Conservation (phyloP, 2,888 invertebrate genomes). For the Nemurella pictetii region DNA sequence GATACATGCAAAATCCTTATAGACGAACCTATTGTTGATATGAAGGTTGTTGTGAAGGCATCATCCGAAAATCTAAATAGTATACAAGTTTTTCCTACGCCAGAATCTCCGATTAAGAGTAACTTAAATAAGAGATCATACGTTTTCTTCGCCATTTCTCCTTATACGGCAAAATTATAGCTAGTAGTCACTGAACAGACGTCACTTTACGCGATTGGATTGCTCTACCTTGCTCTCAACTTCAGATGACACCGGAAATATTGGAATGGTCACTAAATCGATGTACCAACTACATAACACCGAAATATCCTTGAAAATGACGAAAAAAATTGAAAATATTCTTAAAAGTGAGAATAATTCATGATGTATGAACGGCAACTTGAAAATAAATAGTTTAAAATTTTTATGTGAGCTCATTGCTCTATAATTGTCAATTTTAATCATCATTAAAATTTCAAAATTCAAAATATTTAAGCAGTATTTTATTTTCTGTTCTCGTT, state of each 20-base stretch:
- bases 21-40: slow-evolving; percentile 89
- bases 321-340: too few relatives aligned
- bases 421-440: too few relatives aligned
- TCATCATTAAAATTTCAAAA: too few relatives aligned
- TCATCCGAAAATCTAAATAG: slow-evolving; percentile 93
- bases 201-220: slow-evolving; percentile 35
- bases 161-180: slow-evolving; percentile 30
- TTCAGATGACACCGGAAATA: slow-evolving; percentile 28
- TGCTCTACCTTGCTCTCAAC: background rate
- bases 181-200: slow-evolving; percentile 37
- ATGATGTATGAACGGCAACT: too few relatives aligned
- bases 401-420: too few relatives aligned
- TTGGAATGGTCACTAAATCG: background rate
- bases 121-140: slow-evolving; percentile 93
- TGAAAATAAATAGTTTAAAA: too few relatives aligned
- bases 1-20: background rate
- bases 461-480: too few relatives aligned
- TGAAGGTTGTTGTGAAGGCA: slow-evolving; percentile 93
- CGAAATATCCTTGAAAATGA: background rate
- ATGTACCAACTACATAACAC: background rate
- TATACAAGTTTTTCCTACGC: slow-evolving; percentile 93
- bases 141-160: slow-evolving; percentile 89
- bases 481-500: too few relatives aligned
- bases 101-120: slow-evolving; percentile 89
- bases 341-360: too few relatives aligned